Evolutionary conservation across 2,888 invertebrate genomes (phyloP).

Genomic region (Hipparchia sbordonii): DNA sequence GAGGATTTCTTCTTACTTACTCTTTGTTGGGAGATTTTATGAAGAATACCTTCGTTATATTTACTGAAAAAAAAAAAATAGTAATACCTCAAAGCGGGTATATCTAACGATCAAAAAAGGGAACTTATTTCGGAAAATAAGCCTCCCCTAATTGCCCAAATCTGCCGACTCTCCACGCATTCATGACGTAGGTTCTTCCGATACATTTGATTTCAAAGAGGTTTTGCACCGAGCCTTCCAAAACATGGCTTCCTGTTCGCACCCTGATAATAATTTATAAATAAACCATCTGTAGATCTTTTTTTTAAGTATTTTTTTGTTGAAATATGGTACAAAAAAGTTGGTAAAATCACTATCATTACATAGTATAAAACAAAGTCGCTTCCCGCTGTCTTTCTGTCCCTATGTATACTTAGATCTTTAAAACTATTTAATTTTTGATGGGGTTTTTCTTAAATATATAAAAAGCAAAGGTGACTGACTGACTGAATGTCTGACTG

Average conservation of each 20-base stretch:
- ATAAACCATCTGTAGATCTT: not conserved
- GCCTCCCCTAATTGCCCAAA: conserved; percentile 9
- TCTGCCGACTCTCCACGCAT: conserved; percentile 5
- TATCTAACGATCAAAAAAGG: not conserved
- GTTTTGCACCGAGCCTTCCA: not conserved
- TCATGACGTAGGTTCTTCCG: not conserved
- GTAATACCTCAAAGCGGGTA: not conserved
- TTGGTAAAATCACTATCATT: too few relatives aligned
- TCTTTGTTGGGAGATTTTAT: too few relatives aligned
- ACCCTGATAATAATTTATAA: not conserved
- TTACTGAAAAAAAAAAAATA: not conserved
- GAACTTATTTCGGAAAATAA: conserved; percentile 13
- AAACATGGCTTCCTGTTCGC: not conserved
- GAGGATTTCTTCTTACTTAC: too few relatives aligned
- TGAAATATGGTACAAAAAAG: too few relatives aligned
- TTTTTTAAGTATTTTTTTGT: too few relatives aligned
- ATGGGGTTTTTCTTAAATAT: too few relatives aligned
- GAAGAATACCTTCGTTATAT: not conserved
- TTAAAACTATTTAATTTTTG: too few relatives aligned
- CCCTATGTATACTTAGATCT: too few relatives aligned
- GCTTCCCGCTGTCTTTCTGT: too few relatives aligned
- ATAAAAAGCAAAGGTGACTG: too few relatives aligned
- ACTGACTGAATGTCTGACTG: too few relatives aligned
- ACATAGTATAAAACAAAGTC: too few relatives aligned
- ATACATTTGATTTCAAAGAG: conserved; percentile 13